Percentiles rank a stretch among this genome's conserved stretches.
Conservation (phyloP, 2,113 vertebrate species). For the Atractosteus spatula region DNA sequence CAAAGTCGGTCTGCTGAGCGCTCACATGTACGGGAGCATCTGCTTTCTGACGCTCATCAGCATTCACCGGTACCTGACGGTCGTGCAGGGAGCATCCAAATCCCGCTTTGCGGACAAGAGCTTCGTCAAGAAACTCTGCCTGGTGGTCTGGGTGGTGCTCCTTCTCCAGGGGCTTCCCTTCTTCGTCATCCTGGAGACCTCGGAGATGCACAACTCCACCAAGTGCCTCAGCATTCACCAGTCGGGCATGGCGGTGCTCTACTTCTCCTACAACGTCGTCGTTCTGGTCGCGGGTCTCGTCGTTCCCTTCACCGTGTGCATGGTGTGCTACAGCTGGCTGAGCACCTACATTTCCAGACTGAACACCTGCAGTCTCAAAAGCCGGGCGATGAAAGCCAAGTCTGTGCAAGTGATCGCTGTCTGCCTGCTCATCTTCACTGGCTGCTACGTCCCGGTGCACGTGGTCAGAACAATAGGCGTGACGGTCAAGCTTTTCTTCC, state of each 20-base stretch:
- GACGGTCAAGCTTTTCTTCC: slow-evolving; percentile 4
- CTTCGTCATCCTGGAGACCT: slow-evolving; percentile 35
- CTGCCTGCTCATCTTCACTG: slow-evolving; percentile 24
- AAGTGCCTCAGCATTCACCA: slow-evolving; percentile 38
- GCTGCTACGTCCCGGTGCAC: slow-evolving; percentile 39
- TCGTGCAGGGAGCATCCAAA: slow-evolving; percentile 23
- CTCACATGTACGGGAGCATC: slow-evolving; percentile 38
- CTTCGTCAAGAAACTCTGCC: slow-evolving; percentile 34
- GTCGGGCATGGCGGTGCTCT: slow-evolving; percentile 3
- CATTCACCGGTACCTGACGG: slow-evolving; percentile 28
- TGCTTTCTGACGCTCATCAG: slow-evolving; percentile 39
- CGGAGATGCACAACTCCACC: slow-evolving; percentile 16
- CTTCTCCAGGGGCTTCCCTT: slow-evolving; percentile 39
- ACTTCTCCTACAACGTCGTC: slow-evolving; percentile 20
- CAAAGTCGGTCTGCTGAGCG: slow-evolving; percentile 29
- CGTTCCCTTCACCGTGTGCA: slow-evolving; percentile 27
- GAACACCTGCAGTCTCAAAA: slow-evolving; percentile 14
- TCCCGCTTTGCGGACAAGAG: slow-evolving; percentile 24
- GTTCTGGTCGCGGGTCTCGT: slow-evolving; percentile 22
- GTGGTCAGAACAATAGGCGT: slow-evolving; percentile 23
- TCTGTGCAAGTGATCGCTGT: slow-evolving; percentile 19
- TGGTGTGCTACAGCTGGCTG: slow-evolving; percentile 28
- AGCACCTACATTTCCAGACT: slow-evolving; percentile 24
- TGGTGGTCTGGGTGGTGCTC: slow-evolving; percentile 14
- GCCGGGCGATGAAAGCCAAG: slow-evolving; percentile 28